Conservation (phyloP, 1,140 invertebrate species). For the Drosophila micromelanica region DNA sequence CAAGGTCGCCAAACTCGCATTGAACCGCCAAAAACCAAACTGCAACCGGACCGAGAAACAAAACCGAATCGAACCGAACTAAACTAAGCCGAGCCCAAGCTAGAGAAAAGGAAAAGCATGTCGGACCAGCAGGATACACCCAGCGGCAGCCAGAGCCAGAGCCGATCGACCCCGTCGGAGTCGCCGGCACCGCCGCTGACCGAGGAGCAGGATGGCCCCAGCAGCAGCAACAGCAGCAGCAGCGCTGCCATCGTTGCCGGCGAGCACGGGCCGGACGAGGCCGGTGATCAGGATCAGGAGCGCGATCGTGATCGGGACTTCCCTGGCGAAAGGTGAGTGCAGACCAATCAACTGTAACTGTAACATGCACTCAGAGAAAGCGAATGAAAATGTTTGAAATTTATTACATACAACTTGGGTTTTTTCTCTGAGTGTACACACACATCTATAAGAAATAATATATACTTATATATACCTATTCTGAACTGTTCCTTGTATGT, state of each 20-base stretch:
- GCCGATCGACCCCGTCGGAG: conserved; percentile 14
- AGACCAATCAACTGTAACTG: conserved; percentile 3
- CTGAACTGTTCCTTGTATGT: conserved; percentile 5
- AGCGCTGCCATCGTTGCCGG: conserved; percentile 10
- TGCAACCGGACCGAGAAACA: background rate
- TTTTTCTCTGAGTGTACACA: no score
- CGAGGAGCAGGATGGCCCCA: conserved; percentile 36
- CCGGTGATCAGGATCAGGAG: conserved; percentile 12
- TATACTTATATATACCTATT: conserved; percentile 2
- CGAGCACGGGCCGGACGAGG: background rate
- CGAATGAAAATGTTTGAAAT: no score
- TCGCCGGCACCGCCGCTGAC: conserved; percentile 28
- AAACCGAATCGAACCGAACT: background rate
- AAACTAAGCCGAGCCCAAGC: background rate
- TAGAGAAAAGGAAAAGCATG: conserved; percentile 11
- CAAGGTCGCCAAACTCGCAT: conserved; percentile 9
- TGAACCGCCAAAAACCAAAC: background rate
- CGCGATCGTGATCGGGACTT: conserved; percentile 53
- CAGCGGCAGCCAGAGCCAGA: conserved; percentile 15
- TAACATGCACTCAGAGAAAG: no score
- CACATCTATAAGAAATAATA: conserved; percentile 10
- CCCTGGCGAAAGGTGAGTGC: conserved; percentile 69
- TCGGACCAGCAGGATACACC: conserved; percentile 27
- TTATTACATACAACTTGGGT: no score
- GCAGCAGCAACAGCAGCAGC: conserved; percentile 34